phyloP scores from a whole-genome alignment of 1,140 invertebrate species.

The Zaprionus lachaisei region DNA sequence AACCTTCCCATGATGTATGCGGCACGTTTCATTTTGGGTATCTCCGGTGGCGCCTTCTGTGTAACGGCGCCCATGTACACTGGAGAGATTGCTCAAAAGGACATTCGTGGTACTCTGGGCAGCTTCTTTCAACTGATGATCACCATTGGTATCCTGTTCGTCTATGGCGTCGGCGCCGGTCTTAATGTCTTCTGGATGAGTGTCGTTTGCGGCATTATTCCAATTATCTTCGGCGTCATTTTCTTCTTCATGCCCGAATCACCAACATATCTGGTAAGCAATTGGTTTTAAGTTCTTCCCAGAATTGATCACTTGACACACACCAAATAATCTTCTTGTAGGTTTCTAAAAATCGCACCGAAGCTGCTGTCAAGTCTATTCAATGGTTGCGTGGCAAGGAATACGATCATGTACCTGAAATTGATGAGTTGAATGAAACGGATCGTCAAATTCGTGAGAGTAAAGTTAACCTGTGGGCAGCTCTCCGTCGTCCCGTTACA shows the following conservation, averaged over 20 bases:
- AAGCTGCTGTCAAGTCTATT: conserved; percentile 88
- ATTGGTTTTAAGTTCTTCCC: not conserved
- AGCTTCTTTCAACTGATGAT: conserved; percentile 92
- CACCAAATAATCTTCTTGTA: conserved; percentile 28
- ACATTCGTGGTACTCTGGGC: conserved; percentile 91
- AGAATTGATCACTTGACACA: conserved; percentile 3
- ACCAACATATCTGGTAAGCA: conserved; percentile 86
- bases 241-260: conserved; percentile 93
- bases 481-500: conserved; percentile 87
- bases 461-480: conserved; percentile 85
- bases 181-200: conserved; percentile 87
- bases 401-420: conserved; percentile 87
- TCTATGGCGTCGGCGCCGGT: conserved; percentile 88
- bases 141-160: conserved; percentile 89
- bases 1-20: conserved; percentile 89
- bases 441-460: conserved; percentile 86
- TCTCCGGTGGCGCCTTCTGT: conserved; percentile 90
- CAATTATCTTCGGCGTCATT: conserved; percentile 87
- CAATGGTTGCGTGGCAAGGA: conserved; percentile 88
- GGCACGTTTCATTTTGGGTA: conserved; percentile 90
- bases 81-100: conserved; percentile 91
- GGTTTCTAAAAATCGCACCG: conserved; percentile 86
- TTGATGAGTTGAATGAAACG: conserved; percentile 87
- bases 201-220: conserved; percentile 88
- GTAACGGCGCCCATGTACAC: conserved; percentile 92